Evolutionary conservation across 2,797 vertebrate genomes (phyloP), one percentile per base, ranked within the genome.

Genomic region (Danio albolineatus): DNA sequence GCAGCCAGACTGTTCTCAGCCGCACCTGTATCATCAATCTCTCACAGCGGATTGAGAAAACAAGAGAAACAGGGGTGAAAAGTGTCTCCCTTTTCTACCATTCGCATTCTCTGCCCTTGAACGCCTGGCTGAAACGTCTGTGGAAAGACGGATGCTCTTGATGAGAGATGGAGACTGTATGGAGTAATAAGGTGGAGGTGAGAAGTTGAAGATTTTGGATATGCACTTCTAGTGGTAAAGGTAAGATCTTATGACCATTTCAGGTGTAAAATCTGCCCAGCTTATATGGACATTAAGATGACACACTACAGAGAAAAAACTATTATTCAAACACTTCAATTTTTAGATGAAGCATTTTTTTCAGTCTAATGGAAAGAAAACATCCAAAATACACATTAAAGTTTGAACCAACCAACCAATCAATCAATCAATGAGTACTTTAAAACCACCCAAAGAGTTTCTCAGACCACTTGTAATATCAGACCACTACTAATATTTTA

Each of bases 11-110:
- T 49, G 44, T 14, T 74, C 21, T 74, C 61, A 43, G 72, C 72
- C 4, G 2, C 57, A 74, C 67, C 72, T 67, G 44, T 75, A 61
- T 82, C 76, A 54, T 43, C 21, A 69, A 79, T 72, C 69, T 82
- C 44, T 79, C 56, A 49, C 56, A 51, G 53, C n/a, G n/a, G 12
- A 72, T 38, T 57, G 17, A 17, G 49, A 76, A 65, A 76, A 38
- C 46, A 61, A 46, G 64, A 78, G 28, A 49, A 61, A 36, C 14
- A 6, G 43, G n/a, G 14, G 41, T 54, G 62, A 70, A 60, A 48
- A 61, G 38, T 53, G 60, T 64, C 59, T 75, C 73, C 36, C 38
- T 10, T 46, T 28, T 28, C 59, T 38, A 49, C 8, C 14, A 48
- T 6, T 74, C 72, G 5, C 57, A 74, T 17, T 61, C 10, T 4